Base-by-base conservation (phyloP, 2,888 invertebrate species). In the Lapara coniferarum region DNA sequence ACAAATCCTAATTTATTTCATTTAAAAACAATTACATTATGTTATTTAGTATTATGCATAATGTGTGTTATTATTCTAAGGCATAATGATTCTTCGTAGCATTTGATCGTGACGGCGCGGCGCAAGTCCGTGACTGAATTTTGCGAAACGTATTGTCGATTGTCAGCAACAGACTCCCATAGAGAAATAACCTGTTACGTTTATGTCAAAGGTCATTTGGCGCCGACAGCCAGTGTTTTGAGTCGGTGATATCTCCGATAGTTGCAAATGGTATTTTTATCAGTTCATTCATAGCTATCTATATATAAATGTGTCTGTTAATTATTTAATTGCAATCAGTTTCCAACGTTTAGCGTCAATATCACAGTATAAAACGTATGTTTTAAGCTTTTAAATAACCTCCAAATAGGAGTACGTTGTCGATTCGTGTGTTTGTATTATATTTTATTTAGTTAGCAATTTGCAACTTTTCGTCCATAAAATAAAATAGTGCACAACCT, bases 121-220 rank as follows among this genome's bases (percentile, higher is more conserved):
- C 46, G 59, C 46, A 16, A 16, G 44, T 46, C 16, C 59, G 16
- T 59, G 63, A 19, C 46, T 63, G 46, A 25, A 57, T 57, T 56
- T 59, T 59, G 46, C 59, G 59, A 49, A 63, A 16, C 46, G 46
- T 63, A 46, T 63, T 46, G 57, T 56, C 25, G 19, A 25, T 14
- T 55, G 19, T 37, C 30, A 5, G 19, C 19, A 63, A 63, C 49
- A 63, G 44, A 63, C 19, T 63, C 49, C 59, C 59, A 49, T 63
- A 49, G 49, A 63, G 63, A 63, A 63, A 63, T 63, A 63, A 63
- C 63, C 63, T 63, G 63, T 63, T 63, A 49, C 49, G 46, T 63
- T 56, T 59, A 63, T 63, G 63, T 63, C 63, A 63, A 63, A 63
- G 63, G 63, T 63, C 63, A 63, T 63, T 63, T 49, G 63, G 13